Evolutionary conservation across 2,888 invertebrate genomes (phyloP), one percentile per base, ranked within the genome.

Genomic region (Hecatera dysodea): DNA sequence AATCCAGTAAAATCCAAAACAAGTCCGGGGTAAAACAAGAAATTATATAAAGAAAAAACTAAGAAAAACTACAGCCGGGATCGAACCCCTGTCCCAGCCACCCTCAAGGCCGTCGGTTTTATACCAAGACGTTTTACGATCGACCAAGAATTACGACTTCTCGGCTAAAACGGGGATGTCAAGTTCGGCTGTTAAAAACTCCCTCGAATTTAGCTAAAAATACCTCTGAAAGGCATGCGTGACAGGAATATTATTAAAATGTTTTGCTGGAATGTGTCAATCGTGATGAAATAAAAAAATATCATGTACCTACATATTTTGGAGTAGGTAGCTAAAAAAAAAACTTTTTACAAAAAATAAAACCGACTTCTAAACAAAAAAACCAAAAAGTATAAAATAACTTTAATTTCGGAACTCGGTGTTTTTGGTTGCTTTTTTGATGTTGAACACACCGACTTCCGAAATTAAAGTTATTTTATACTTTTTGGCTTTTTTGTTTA

Each of bases 111-210:
- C 79, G 72, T 44, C 39, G 62, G 77, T 80, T 84, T 86, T 82
- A 85, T 85, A 85, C 69, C 72, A 56, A 73, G 85, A 70, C 72
- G 67, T 75, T 85, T 85, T 85, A 83, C 85, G 81, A 83, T 29
- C 62, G 52, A 75, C 67, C 80, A 72, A 74, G 73, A 86, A 75
- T 86, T 85, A 85, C 86, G 85, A 75, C 72, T 68, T 68, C 64
- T 75, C 66, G 67, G 60, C 67, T 73, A 63, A 72, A 50, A 56
- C 57, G 68, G 72, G 69, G 77, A 44, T 75, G 73, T 81, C 75
- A 75, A 77, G 44, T 75, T 74, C 29, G 46, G n/a, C 68, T 59
- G 73, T 83, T 75, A 72, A 83, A 84, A 71, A 75, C 56, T 81
- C 83, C 85, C 77, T 72, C 65, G 73, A 69, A 79, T 81, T 65